Percentiles rank a stretch among this genome's conserved stretches.
Evolutionary conservation across 2,797 vertebrate species (phyloP).

Genomic region (Ciconia nigra): DNA sequence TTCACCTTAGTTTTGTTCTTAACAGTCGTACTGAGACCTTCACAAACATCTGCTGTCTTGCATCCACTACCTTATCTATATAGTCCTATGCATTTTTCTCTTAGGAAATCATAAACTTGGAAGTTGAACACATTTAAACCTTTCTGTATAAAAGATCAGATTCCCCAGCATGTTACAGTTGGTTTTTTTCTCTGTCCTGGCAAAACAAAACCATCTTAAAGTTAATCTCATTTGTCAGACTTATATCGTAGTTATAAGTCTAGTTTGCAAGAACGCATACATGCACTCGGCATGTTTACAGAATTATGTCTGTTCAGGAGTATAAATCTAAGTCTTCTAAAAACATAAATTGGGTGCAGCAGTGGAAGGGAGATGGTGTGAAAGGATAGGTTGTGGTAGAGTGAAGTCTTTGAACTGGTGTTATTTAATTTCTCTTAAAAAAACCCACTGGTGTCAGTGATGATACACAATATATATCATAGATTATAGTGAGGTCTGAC

Average conservation of each 20-base stretch:
- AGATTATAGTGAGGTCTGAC: background rate
- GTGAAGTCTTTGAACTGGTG: background rate
- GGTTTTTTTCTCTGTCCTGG: background rate
- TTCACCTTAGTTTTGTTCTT: background rate
- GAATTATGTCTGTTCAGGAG: background rate
- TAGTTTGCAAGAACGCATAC: background rate
- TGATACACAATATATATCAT: background rate
- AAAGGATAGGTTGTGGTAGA: background rate
- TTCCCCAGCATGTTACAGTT: background rate
- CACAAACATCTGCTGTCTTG: background rate
- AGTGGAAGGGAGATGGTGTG: background rate
- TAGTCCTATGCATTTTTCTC: background rate
- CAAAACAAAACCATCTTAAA: background rate
- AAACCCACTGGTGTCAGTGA: fast-evolving
- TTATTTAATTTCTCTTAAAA: background rate
- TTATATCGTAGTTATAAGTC: background rate
- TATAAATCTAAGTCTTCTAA: background rate
- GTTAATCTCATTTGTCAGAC: background rate
- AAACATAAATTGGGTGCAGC: background rate
- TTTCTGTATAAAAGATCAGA: background rate
- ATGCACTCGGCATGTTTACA: background rate
- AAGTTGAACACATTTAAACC: background rate
- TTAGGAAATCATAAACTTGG: background rate
- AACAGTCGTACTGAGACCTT: background rate
- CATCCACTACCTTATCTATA: background rate